A percentile compares a stretch with the other conserved stretches of the same genome.
Conservation (phyloP, 2,888 invertebrate genomes). For the Volucella inflata region DNA sequence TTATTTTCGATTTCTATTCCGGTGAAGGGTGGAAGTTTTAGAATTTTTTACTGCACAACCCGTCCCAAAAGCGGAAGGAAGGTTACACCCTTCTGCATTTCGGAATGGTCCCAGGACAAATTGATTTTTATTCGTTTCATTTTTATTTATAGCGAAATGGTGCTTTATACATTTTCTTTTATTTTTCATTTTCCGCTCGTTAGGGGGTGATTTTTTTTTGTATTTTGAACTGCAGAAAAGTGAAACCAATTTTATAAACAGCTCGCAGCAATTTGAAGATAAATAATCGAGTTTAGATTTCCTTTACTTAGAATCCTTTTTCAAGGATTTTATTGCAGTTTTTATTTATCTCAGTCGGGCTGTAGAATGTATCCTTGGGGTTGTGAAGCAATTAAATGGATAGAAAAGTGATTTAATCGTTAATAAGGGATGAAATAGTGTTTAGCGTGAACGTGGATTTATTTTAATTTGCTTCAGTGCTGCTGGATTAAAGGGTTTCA, state of each 20-base stretch:
- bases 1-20: slow-evolving; percentile 53
- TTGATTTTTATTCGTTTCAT: slow-evolving; percentile 66
- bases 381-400: slow-evolving; percentile 58
- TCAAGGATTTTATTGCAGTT: slow-evolving; percentile 43
- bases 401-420: slow-evolving; percentile 42
- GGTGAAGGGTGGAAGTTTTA: slow-evolving; percentile 27
- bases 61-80: slow-evolving; percentile 37
- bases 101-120: slow-evolving; percentile 53
- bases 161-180: not conserved
- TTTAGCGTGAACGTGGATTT: slow-evolving; percentile 33
- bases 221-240: slow-evolving; percentile 33
- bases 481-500: no score
- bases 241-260: slow-evolving; percentile 71
- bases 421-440: slow-evolving; percentile 45
- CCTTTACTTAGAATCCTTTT: slow-evolving; percentile 25
- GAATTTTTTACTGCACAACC: slow-evolving; percentile 31
- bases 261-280: slow-evolving; percentile 67
- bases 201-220: slow-evolving; percentile 33
- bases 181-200: slow-evolving; percentile 3
- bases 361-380: slow-evolving; percentile 3
- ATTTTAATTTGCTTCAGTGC: slow-evolving; percentile 50
- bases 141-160: no score
- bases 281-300: slow-evolving; percentile 70
- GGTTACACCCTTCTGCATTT: slow-evolving; percentile 63
- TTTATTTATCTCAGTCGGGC: not conserved